phyloP scores from a whole-genome alignment of 2,113 vertebrate genomes.

The Tauraco erythrolophus region DNA sequence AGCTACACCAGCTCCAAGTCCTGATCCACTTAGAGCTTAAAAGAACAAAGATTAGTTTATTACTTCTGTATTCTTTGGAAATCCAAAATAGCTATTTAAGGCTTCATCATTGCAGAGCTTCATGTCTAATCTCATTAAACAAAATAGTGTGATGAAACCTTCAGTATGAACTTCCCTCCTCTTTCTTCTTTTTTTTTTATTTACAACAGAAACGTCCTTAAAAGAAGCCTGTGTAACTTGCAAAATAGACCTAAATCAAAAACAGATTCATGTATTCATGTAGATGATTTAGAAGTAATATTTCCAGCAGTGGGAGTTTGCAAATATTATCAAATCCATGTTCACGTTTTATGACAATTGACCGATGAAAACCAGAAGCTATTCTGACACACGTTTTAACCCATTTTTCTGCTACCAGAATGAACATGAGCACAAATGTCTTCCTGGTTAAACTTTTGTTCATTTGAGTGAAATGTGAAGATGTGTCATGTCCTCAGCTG shows the following conservation, averaged over 20 bases:
- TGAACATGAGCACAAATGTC: not conserved
- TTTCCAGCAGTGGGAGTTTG: constrained; percentile 11
- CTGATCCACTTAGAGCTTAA: not conserved
- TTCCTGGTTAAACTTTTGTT: not conserved
- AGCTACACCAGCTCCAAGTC: not conserved
- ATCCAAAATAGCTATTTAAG: not conserved
- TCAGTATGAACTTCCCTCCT: not conserved
- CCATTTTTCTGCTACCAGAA: constrained; percentile 19
- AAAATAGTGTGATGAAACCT: not conserved
- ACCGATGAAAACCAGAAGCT: constrained; percentile 8
- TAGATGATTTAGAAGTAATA: constrained; percentile 7
- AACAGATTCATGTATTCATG: not conserved
- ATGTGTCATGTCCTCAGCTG: not conserved
- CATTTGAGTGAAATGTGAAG: constrained; percentile 14
- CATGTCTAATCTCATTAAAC: not conserved
- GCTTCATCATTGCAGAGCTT: not conserved
- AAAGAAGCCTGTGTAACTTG: not conserved
- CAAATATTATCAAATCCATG: constrained; percentile 48
- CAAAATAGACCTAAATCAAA: constrained; percentile 40
- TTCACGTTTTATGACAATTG: constrained; percentile 20
- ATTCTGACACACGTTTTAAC: not conserved
- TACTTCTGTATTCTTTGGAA: not conserved
- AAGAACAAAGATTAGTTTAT: not conserved
- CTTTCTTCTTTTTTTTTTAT: not conserved
- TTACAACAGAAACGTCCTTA: not conserved